phyloP scores from a whole-genome alignment of 2,888 invertebrate species.

The Epirrhoe tristata region DNA sequence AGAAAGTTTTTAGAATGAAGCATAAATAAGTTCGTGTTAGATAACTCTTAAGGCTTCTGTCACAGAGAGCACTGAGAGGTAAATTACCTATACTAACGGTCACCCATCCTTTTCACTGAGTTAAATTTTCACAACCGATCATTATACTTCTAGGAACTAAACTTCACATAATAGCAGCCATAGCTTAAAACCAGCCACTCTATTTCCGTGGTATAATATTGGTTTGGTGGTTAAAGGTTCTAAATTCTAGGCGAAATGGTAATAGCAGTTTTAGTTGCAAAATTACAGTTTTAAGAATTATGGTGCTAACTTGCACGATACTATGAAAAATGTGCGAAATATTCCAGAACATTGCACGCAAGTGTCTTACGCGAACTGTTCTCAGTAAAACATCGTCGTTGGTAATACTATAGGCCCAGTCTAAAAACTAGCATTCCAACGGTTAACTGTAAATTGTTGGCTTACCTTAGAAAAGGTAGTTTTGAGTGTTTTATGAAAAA shows the following conservation, averaged over 20 bases:
- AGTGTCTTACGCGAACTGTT: not conserved
- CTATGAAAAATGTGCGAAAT: constrained; percentile 19
- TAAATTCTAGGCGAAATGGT: constrained; percentile 7
- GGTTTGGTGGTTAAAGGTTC: not conserved
- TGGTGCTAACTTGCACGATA: constrained; percentile 13
- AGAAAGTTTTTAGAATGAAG: not conserved
- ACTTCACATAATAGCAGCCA: not conserved
- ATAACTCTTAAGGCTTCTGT: not conserved
- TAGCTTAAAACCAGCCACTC: not conserved
- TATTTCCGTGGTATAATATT: not conserved
- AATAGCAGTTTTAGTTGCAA: constrained; percentile 15
- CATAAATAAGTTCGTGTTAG: not conserved
- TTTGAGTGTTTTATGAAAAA: no score
- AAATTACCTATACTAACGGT: no score
- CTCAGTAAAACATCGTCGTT: no score
- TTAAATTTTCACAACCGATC: not conserved
- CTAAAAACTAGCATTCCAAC: no score
- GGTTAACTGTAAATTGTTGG: no score
- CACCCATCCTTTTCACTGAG: no score
- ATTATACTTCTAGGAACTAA: not conserved
- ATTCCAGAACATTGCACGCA: constrained; percentile 7
- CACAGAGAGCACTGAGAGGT: no score
- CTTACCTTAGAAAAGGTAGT: no score
- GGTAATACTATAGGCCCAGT: no score
- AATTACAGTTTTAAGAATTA: constrained; percentile 21